These are phyloP conservation scores for Arothron firmamentum DNA, from an alignment of 2,113 vertebrate genomes.

Conservation along the genomic window DNA sequence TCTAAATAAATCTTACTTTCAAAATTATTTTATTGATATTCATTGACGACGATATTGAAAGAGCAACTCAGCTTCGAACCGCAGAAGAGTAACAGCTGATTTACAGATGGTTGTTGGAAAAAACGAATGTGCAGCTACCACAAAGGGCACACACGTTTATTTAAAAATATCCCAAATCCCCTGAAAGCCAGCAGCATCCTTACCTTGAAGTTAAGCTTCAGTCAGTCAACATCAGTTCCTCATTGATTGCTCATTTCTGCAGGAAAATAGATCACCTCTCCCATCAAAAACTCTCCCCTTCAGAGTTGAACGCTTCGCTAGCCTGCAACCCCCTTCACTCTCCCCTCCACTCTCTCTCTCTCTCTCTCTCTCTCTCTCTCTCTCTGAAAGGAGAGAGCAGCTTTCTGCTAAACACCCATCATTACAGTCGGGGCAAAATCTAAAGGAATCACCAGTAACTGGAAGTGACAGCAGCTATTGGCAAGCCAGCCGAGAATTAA, in stretches of 20 bases:
- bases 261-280: conserved; percentile 22
- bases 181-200: conserved; percentile 28
- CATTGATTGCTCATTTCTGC: conserved; percentile 54
- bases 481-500: conserved; percentile 69
- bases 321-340: conserved; percentile 48
- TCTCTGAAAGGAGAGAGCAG: conserved; percentile 48
- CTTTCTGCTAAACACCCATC: conserved; percentile 64
- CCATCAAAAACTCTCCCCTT: conserved; percentile 41
- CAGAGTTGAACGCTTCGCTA: conserved; percentile 33
- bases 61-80: too few species aligned
- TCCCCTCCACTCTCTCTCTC: conserved; percentile 29
- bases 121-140: not conserved
- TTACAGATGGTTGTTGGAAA: too few species aligned
- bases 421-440: conserved; percentile 71
- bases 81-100: too few species aligned
- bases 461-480: conserved; percentile 69
- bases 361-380: conserved; percentile 13
- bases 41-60: too few species aligned
- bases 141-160: not conserved
- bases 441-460: conserved; percentile 79
- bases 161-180: conserved; percentile 3
- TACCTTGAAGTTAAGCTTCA: conserved; percentile 67
- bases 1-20: too few species aligned
- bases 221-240: conserved; percentile 34
- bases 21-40: too few species aligned